Percentiles rank a stretch among this genome's conserved stretches.
Conservation (phyloP, 2,888 invertebrate genomes). For the Macaria liturata region DNA sequence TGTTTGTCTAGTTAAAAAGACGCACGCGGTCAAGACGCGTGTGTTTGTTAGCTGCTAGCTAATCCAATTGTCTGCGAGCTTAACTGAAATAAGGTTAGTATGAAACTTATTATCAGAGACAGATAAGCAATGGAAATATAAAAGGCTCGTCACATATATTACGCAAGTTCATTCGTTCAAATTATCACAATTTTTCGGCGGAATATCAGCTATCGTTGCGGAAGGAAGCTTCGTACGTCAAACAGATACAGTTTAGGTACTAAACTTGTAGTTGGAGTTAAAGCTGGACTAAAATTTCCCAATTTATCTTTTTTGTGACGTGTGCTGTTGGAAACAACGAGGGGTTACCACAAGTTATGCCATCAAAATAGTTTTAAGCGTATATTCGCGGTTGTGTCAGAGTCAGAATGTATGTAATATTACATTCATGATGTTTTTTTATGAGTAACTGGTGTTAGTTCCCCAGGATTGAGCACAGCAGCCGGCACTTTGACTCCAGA, state of each 20-base stretch:
- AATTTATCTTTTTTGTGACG: constrained; percentile 21
- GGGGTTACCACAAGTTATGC: not conserved
- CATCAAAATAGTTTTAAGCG: too few species aligned
- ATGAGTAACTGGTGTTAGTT: too few species aligned
- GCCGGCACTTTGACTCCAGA: constrained; percentile 50
- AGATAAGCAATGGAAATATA: not conserved
- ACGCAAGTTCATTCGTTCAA: not conserved
- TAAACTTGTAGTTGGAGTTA: constrained; percentile 13
- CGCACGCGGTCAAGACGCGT: constrained; percentile 35
- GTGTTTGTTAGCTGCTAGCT: constrained; percentile 17
- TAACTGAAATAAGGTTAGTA: constrained; percentile 13
- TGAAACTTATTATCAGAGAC: not conserved
- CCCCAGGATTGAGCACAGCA: constrained; percentile 29
- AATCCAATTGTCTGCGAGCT: constrained; percentile 15
- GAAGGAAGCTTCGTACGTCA: constrained; percentile 29
- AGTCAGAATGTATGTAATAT: too few species aligned
- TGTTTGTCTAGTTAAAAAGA: constrained; percentile 41
- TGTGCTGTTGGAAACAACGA: constrained; percentile 12
- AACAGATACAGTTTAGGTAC: constrained; percentile 15
- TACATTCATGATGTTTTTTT: too few species aligned
- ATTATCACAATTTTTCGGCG: not conserved
- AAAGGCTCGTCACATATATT: not conserved
- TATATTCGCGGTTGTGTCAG: too few species aligned
- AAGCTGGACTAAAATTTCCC: constrained; percentile 4
- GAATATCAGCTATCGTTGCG: constrained; percentile 14